A percentile compares a stretch with the other conserved stretches of the same genome.
Conservation (phyloP, 2,113 vertebrate genomes). For the Strix aluco region DNA sequence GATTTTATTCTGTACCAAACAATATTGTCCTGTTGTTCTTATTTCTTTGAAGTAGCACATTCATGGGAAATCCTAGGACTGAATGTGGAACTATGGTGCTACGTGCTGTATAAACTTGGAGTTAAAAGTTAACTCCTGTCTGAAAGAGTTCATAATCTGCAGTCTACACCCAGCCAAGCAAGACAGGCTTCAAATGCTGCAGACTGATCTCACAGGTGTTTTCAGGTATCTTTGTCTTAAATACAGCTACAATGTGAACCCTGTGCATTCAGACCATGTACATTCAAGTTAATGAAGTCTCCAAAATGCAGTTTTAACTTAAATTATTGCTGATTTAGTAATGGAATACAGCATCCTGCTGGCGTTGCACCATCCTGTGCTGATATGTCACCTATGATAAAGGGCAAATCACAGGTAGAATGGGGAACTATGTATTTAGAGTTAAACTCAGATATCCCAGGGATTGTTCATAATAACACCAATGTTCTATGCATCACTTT, state of each 20-base stretch:
- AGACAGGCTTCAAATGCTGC: neutral
- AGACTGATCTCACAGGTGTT: neutral
- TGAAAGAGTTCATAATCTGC: neutral
- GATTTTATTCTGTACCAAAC: neutral
- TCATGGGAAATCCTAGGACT: neutral
- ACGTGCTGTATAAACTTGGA: neutral
- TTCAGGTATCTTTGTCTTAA: neutral
- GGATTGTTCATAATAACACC: neutral
- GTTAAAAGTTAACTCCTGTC: neutral
- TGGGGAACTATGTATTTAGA: neutral
- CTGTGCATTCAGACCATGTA: neutral
- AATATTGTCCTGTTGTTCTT: neutral
- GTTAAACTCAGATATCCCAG: neutral
- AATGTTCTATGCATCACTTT: neutral
- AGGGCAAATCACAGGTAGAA: neutral
- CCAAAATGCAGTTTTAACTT: neutral
- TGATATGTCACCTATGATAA: neutral
- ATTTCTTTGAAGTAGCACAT: neutral
- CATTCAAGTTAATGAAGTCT: neutral
- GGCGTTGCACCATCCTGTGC: neutral
- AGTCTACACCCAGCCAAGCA: neutral
- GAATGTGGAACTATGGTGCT: neutral
- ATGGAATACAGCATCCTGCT: neutral
- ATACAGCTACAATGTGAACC: neutral
- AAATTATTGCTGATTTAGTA: neutral